Conservation (phyloP, 37 sponge, comb jelly and placozoan species). For the Theonella swinhoei region DNA sequence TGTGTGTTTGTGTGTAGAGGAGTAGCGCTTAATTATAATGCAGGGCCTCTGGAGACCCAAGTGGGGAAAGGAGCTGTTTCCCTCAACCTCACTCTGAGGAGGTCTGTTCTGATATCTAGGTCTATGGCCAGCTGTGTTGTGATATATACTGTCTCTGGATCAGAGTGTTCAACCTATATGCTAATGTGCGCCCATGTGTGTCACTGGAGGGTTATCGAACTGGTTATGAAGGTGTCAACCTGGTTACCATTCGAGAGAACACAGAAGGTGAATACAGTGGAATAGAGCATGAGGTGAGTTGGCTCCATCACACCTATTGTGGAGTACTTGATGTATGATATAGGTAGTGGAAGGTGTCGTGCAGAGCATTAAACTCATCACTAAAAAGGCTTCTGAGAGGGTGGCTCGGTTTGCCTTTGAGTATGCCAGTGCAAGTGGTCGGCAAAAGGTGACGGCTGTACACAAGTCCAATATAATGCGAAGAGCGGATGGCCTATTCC, state of each 20-base stretch:
- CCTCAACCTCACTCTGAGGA: slow-evolving; percentile 95
- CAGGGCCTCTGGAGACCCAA: slow-evolving; percentile 96
- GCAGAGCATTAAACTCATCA: slow-evolving; percentile 98
- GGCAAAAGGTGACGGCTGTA: slow-evolving; percentile 89
- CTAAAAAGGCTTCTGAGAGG: slow-evolving; percentile 83
- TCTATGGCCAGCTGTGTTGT: too few relatives aligned
- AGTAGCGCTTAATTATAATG: background rate
- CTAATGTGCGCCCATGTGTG: slow-evolving; percentile 95
- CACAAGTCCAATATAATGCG: slow-evolving; percentile 99
- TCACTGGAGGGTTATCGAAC: slow-evolving; percentile 87
- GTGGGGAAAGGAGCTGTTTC: slow-evolving; percentile 98
- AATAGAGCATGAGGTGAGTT: slow-evolving; percentile 94
- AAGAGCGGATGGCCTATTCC: slow-evolving; percentile 91
- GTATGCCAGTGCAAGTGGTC: slow-evolving; percentile 78
- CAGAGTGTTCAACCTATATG: slow-evolving; percentile 93
- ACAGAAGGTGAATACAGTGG: slow-evolving; percentile 99
- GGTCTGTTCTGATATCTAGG: slow-evolving; percentile 15
- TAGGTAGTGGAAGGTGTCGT: slow-evolving; percentile 99
- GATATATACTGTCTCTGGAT: background rate
- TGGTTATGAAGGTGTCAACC: slow-evolving; percentile 89
- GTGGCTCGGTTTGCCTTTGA: slow-evolving; percentile 99
- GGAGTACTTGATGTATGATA: too few relatives aligned
- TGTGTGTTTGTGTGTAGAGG: background rate
- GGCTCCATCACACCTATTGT: background rate
- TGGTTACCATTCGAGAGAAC: slow-evolving; percentile 98